Percentiles rank a stretch among this genome's conserved stretches.
phyloP scores from a whole-genome alignment of 2,888 invertebrate species.

The Anaspis maculata region DNA sequence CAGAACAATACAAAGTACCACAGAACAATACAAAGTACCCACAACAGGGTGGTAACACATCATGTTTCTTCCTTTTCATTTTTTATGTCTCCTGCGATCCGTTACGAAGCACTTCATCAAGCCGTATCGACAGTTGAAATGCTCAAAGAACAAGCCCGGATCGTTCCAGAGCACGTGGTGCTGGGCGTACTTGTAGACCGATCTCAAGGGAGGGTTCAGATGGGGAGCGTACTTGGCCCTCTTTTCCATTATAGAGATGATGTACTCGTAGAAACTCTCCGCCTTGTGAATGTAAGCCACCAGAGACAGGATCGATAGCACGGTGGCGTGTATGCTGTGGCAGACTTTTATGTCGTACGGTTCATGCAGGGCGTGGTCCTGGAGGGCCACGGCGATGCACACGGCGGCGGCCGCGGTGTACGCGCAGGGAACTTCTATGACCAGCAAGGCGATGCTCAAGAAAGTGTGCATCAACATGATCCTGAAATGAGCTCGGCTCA shows the following conservation, averaged over 20 bases:
- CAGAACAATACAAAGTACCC: no score
- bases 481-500: slow-evolving; percentile 15
- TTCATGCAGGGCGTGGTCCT: slow-evolving; percentile 46
- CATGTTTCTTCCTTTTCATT: no score
- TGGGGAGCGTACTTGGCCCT: slow-evolving; percentile 56
- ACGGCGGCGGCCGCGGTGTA: slow-evolving; percentile 51
- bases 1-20: no score
- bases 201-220: slow-evolving; percentile 52
- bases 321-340: slow-evolving; percentile 52
- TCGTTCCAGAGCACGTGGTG: slow-evolving; percentile 54
- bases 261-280: slow-evolving; percentile 48
- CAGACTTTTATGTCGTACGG: slow-evolving; percentile 32
- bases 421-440: slow-evolving; percentile 54
- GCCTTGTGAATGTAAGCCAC: slow-evolving; percentile 57
- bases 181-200: slow-evolving; percentile 46
- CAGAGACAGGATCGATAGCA: slow-evolving; percentile 52
- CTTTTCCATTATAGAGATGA: slow-evolving; percentile 48
- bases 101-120: slow-evolving; percentile 53
- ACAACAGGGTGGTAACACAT: no score
- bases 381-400: slow-evolving; percentile 53
- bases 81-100: no score
- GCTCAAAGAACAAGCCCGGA: slow-evolving; percentile 54
- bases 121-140: slow-evolving; percentile 57
- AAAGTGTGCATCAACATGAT: slow-evolving; percentile 50
- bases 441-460: slow-evolving; percentile 47